Conservation (phyloP, 2,888 invertebrate genomes). For the Chloroclysta siterata region DNA sequence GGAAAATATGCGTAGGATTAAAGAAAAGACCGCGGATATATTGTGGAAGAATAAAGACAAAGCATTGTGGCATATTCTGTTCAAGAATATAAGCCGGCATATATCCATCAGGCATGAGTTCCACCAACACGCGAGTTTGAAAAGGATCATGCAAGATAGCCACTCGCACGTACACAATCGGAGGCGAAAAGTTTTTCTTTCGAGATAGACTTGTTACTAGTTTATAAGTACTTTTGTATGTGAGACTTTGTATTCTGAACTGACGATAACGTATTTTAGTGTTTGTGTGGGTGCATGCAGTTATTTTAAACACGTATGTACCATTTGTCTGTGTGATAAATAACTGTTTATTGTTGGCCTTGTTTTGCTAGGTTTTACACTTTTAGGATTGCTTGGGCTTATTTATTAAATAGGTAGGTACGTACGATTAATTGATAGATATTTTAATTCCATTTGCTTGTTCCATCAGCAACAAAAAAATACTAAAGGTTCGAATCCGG, state of each 20-base stretch:
- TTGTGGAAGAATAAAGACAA: slow-evolving; percentile 84
- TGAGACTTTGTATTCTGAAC: slow-evolving; percentile 56
- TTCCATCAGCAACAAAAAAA: too few relatives aligned
- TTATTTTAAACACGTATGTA: slow-evolving; percentile 65
- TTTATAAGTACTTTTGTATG: slow-evolving; percentile 50
- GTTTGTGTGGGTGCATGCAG: slow-evolving; percentile 48
- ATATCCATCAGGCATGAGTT: slow-evolving; percentile 81
- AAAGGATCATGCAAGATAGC: slow-evolving; percentile 76
- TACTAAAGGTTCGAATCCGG: too few relatives aligned
- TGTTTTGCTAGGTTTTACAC: slow-evolving; percentile 26
- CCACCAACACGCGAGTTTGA: slow-evolving; percentile 78
- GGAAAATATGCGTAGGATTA: slow-evolving; percentile 85
- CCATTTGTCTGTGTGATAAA: slow-evolving; percentile 39
- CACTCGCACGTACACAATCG: slow-evolving; percentile 60
- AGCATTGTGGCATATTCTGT: slow-evolving; percentile 82
- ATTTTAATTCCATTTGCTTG: too few relatives aligned
- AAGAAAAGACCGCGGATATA: slow-evolving; percentile 83
- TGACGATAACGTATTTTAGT: slow-evolving; percentile 66
- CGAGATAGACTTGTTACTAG: slow-evolving; percentile 51
- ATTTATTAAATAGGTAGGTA: too few relatives aligned
- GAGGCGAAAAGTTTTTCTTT: slow-evolving; percentile 64
- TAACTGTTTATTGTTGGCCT: slow-evolving; percentile 44
- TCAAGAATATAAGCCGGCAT: slow-evolving; percentile 83
- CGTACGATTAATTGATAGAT: too few relatives aligned
- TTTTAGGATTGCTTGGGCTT: neutral